Percentiles rank a stretch among this genome's conserved stretches.
phyloP scores from a whole-genome alignment of 2,888 invertebrate species.

The Watsonalla binaria region DNA sequence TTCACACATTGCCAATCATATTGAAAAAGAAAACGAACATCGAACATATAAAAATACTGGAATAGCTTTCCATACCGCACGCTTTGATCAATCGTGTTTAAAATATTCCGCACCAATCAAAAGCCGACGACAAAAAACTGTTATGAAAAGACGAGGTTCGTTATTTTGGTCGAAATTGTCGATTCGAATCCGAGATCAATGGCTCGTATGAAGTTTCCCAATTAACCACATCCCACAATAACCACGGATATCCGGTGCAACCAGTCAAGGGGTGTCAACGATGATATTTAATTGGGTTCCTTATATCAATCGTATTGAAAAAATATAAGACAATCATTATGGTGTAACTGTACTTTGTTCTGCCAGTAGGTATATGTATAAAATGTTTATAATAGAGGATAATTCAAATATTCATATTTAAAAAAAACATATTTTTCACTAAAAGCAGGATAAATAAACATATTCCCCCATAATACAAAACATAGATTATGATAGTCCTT shows the following conservation, averaged over 20 bases:
- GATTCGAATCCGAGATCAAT: conserved; percentile 30
- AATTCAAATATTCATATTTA: no score
- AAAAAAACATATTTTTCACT: no score
- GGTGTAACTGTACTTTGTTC: no score
- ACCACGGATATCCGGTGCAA: conserved; percentile 17
- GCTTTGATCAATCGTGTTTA: neutral
- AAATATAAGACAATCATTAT: no score
- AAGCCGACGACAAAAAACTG: neutral
- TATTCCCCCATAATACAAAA: no score
- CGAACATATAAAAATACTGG: neutral
- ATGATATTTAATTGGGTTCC: neutral
- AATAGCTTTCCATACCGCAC: neutral
- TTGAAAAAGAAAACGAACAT: neutral
- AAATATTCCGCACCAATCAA: neutral
- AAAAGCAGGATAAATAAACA: no score
- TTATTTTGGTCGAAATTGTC: conserved; percentile 4
- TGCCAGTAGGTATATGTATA: no score
- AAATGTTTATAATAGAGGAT: no score
- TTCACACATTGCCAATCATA: neutral
- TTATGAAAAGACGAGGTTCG: neutral
- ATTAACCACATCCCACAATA: conserved; percentile 23
- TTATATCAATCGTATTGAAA: no score
- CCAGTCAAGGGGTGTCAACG: neutral
- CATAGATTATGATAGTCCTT: no score
- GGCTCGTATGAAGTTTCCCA: conserved; percentile 31